Evolutionary conservation across 2,113 vertebrate genomes (phyloP).

Genomic region (Microcebus tavaratra): DNA sequence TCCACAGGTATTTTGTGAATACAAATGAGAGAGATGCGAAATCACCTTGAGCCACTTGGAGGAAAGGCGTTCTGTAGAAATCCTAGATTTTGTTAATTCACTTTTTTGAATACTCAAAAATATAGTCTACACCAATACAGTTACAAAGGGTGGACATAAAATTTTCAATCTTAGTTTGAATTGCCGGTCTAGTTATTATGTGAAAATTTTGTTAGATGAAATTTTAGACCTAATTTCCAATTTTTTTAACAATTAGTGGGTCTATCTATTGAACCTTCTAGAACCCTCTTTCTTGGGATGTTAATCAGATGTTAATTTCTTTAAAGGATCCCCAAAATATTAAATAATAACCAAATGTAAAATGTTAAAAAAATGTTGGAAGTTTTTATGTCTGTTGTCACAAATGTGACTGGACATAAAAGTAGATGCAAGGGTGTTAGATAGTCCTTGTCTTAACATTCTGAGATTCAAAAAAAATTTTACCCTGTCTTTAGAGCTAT

Average conservation of each 20-base stretch:
- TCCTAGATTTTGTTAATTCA: background rate
- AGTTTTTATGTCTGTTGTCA: constrained; percentile 14
- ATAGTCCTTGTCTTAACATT: constrained; percentile 14
- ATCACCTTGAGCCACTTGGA: background rate
- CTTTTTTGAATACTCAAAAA: background rate
- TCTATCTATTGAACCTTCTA: background rate
- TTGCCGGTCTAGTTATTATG: background rate
- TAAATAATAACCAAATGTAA: constrained; percentile 31
- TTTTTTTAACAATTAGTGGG: background rate
- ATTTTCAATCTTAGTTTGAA: constrained; percentile 39
- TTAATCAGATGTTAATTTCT: constrained; percentile 60
- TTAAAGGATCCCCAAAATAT: background rate
- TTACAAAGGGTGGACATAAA: constrained; percentile 2
- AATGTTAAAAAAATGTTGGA: background rate
- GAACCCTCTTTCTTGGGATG: constrained; percentile 40
- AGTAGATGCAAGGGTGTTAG: background rate
- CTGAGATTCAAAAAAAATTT: background rate
- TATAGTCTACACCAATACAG: background rate
- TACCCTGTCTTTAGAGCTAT: background rate
- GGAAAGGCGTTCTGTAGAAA: background rate
- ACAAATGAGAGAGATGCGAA: background rate
- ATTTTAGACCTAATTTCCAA: background rate
- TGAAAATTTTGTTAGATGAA: constrained; percentile 53
- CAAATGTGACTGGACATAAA: constrained; percentile 33
- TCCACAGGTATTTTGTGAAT: background rate